phyloP scores from a whole-genome alignment of 2,797 vertebrate genomes.

The Alca torda region DNA sequence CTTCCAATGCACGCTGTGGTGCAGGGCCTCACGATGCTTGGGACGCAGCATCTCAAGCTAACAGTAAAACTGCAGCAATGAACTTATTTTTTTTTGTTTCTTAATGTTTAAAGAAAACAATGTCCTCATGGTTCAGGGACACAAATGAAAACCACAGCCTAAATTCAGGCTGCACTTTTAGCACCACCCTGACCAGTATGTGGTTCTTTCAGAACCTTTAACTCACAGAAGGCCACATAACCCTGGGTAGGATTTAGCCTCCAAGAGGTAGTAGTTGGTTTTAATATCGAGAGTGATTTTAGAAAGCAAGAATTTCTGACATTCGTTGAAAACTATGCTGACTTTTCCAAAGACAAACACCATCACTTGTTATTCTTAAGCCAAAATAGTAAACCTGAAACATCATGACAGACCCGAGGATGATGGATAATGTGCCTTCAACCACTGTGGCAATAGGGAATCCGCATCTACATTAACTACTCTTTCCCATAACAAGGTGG shows the following conservation, averaged over 20 bases:
- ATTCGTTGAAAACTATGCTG: constrained; percentile 31
- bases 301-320: constrained; percentile 32
- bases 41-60: background rate
- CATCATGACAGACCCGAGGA: background rate
- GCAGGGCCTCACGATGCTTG: background rate
- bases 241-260: background rate
- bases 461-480: background rate
- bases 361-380: background rate
- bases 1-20: background rate
- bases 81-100: background rate
- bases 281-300: background rate
- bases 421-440: background rate
- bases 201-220: constrained; percentile 33
- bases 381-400: constrained; percentile 12
- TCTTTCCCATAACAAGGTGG: background rate
- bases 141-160: constrained; percentile 17
- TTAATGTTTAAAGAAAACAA: constrained; percentile 5
- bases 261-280: background rate
- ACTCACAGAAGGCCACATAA: background rate
- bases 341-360: constrained; percentile 38
- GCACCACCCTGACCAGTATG: background rate
- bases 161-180: constrained; percentile 7
- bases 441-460: background rate
- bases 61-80: background rate
- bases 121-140: background rate